phyloP scores from a whole-genome alignment of 2,797 vertebrate genomes.

The Tauraco hartlaubi region DNA sequence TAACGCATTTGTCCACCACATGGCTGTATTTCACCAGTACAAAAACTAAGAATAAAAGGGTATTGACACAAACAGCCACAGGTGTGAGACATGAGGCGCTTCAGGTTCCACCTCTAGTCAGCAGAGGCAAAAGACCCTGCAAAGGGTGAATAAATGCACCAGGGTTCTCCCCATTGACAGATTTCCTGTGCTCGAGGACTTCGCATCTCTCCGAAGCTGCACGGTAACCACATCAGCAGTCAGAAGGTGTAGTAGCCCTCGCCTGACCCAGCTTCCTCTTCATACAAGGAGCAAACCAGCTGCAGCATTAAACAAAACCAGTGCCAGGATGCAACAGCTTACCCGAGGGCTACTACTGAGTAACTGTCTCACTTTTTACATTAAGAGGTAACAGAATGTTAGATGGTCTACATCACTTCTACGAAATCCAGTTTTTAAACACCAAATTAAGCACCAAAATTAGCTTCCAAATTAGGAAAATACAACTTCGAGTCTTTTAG shows the following conservation, averaged over 20 bases:
- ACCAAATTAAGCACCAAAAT: not conserved
- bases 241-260: not conserved
- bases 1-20: fast-evolving
- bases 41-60: not conserved
- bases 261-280: not conserved
- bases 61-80: not conserved
- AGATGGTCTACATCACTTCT: not conserved
- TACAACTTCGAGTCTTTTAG: not conserved
- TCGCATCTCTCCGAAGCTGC: not conserved
- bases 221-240: not conserved
- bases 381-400: not conserved
- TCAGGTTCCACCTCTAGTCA: no score
- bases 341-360: not conserved
- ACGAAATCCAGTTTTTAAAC: not conserved
- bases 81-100: not conserved
- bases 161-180: not conserved
- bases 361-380: not conserved
- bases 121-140: not conserved
- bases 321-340: not conserved
- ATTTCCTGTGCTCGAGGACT: not conserved
- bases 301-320: not conserved
- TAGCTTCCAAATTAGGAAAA: not conserved
- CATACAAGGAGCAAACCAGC: not conserved
- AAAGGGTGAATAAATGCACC: not conserved
- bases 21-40: not conserved